These are phyloP conservation scores for Zenarchopterus dispar DNA, from an alignment of 2,797 vertebrate genomes.

Conservation along the genomic window DNA sequence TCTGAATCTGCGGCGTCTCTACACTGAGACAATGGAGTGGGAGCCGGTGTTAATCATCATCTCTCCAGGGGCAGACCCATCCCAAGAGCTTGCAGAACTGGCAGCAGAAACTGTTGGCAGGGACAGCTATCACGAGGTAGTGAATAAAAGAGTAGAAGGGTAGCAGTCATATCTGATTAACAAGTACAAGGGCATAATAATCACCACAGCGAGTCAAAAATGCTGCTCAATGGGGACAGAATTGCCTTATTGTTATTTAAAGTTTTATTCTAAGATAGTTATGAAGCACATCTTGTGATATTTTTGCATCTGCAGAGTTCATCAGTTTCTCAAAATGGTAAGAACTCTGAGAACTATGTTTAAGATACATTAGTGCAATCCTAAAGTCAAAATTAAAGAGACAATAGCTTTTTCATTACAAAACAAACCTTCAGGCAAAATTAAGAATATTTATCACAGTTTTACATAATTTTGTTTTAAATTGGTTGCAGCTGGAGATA, in stretches of 20 bases:
- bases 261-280: constrained; percentile 13
- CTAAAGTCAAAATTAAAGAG: too few relatives aligned
- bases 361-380: too few relatives aligned
- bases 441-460: too few relatives aligned
- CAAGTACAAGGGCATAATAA: constrained; percentile 14
- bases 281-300: constrained; percentile 1
- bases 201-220: constrained; percentile 3
- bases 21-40: constrained; percentile 89
- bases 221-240: constrained; percentile 1
- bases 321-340: too few relatives aligned
- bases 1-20: constrained; percentile 91
- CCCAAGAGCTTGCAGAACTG: constrained; percentile 95
- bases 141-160: constrained; percentile 20
- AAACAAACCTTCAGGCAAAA: too few relatives aligned
- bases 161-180: constrained; percentile 23
- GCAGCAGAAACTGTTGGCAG: constrained; percentile 86
- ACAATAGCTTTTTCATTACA: too few relatives aligned
- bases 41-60: constrained; percentile 96
- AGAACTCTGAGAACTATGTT: too few relatives aligned
- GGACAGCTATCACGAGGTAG: constrained; percentile 92
- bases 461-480: too few relatives aligned
- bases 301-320: neutral
- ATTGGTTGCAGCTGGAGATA: too few relatives aligned
- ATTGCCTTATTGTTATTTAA: neutral
- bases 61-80: constrained; percentile 96